Evolutionary conservation across 2,888 invertebrate species (phyloP), one percentile per base, ranked within the genome.

Genomic region (Pherbina coryleti): DNA sequence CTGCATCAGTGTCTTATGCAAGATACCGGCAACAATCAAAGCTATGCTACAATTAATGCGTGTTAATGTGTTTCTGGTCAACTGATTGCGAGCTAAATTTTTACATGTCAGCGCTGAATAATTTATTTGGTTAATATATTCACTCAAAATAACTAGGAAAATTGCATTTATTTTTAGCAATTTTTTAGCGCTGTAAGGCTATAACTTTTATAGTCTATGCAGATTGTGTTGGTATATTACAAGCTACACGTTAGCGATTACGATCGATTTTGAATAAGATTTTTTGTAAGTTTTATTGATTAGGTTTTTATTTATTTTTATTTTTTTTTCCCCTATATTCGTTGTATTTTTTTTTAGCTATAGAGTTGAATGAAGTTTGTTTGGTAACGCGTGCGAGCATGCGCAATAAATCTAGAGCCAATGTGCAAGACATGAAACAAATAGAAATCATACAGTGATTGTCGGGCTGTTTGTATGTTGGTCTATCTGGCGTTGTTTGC

Each of bases 201-300:
- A 55, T 55, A 55, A 22, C 2, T 44, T 44, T 44, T 44, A 11
- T 44, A 44, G 44, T 44, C 44, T 11, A 44, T 44, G 44, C 14
- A 44, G 14, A 44, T 44, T 44, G 44, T 44, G 44, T 44, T 44
- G 44, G 1, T 11, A 4, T 31, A 44, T 14, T 44, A 14, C 44
- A 11, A 44, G 44, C 55, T 55, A 22, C 19, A 14, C 19, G 64
- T 14, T 34, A n/a, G 5, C 49, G 69, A 53, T 71, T 71, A 22
- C 31, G n/a, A 31, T 71, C 71, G 71, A 55, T 34, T 55, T 71
- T 53, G 55, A 55, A 55, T 69, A 8, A 14, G 51, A 69, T 53
- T 69, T 53, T n/a, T 53, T 53, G 31, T 31, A 51, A 69, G 51
- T 53, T 67, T 69, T 53, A 69, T 53, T 69, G 69, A 69, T 69